These are phyloP conservation scores for Struthidea cinerea DNA, from an alignment of 2,113 vertebrate genomes.

Conservation along the genomic window DNA sequence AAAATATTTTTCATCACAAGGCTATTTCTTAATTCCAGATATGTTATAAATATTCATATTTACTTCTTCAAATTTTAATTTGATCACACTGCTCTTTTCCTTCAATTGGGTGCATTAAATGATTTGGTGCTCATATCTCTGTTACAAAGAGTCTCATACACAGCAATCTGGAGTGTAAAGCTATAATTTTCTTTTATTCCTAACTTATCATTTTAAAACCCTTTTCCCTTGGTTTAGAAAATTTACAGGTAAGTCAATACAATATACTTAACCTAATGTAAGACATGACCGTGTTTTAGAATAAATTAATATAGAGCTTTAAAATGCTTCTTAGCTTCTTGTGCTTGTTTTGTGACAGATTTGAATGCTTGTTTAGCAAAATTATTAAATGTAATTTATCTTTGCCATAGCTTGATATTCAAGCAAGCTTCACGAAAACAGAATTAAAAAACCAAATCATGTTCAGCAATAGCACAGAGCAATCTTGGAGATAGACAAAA, in stretches of 20 bases:
- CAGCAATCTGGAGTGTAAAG: background rate
- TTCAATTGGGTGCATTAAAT: background rate
- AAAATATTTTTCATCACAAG: background rate
- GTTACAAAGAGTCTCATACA: background rate
- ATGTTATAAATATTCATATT: background rate
- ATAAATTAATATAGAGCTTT: background rate
- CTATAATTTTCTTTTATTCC: background rate
- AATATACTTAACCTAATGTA: background rate
- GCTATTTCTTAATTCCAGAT: background rate
- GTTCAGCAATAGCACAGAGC: background rate
- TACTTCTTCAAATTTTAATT: background rate
- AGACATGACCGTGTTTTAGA: background rate
- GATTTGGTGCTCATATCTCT: background rate
- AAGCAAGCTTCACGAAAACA: background rate
- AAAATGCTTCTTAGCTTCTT: background rate
- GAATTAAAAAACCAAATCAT: background rate
- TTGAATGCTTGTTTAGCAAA: background rate
- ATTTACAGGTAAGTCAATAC: background rate
- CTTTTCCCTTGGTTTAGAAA: background rate
- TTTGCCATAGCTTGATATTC: background rate
- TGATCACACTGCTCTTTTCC: background rate
- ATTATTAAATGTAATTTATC: background rate
- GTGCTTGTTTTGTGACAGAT: background rate
- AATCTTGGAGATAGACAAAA: background rate
- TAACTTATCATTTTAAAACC: background rate